Percentiles rank a stretch among this genome's conserved stretches.
Conservation (phyloP, 2,888 invertebrate genomes). For the Halictus ligatus region DNA sequence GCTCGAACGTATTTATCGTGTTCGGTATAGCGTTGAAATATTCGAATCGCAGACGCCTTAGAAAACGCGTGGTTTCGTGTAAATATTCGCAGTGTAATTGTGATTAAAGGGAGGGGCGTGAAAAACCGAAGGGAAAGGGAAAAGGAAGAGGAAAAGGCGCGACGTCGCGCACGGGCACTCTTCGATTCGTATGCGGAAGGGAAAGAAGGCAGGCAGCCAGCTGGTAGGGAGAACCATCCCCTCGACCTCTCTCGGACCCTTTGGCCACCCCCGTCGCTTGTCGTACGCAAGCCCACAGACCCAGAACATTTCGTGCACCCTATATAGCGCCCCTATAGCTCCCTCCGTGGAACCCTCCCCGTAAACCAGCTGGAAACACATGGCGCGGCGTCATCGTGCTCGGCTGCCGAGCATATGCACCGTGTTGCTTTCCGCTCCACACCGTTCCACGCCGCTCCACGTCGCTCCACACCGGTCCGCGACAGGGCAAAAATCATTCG, state of each 20-base stretch:
- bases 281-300: constrained; percentile 60
- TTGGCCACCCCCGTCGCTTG: constrained; percentile 18
- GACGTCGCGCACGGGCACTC: neutral
- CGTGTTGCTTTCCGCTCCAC: constrained; percentile 54
- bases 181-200: constrained; percentile 14
- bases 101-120: neutral
- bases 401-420: constrained; percentile 68
- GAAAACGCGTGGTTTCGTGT: neutral
- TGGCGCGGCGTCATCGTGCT: constrained; percentile 79
- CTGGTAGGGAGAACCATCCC: constrained; percentile 2
- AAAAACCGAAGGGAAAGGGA: neutral
- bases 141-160: neutral
- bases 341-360: constrained; percentile 60
- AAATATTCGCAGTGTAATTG: neutral
- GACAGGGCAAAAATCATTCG: constrained; percentile 60
- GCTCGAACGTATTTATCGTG: neutral
- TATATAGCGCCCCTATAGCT: constrained; percentile 49
- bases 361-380: constrained; percentile 81
- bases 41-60: neutral
- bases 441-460: neutral
- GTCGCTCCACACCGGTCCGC: constrained; percentile 4
- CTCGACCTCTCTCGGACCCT: neutral
- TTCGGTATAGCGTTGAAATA: neutral
- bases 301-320: constrained; percentile 66
- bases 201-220: neutral